A percentile compares a stretch with the other conserved stretches of the same genome.
These are phyloP conservation scores for Montipora foliosa DNA, from an alignment of 64 coral and sea anemone species.

Conservation along the genomic window DNA sequence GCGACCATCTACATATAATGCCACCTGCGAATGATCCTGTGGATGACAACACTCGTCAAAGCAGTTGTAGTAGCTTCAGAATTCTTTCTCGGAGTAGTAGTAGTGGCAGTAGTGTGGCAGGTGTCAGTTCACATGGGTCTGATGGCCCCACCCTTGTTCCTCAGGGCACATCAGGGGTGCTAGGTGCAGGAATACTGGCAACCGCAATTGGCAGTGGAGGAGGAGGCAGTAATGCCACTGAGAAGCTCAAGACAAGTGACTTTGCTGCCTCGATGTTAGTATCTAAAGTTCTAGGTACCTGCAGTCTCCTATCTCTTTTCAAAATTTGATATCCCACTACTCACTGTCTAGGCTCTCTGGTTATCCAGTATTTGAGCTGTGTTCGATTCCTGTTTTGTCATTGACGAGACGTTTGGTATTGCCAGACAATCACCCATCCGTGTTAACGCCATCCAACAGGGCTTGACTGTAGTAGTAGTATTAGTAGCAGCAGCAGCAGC, in stretches of 20 bases:
- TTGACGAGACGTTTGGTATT: too few relatives aligned
- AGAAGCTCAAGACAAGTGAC: constrained; percentile 56
- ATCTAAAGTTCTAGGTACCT: background rate
- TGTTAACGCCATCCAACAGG: too few relatives aligned
- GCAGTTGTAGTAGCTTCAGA: constrained; percentile 88
- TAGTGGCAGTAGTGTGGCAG: constrained; percentile 83
- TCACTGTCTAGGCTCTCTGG: too few relatives aligned
- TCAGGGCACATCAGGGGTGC: constrained; percentile 37
- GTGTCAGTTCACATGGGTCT: constrained; percentile 66
- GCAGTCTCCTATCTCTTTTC: too few relatives aligned
- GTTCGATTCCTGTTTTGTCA: too few relatives aligned
- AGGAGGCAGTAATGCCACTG: constrained; percentile 27
- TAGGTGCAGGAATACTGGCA: constrained; percentile 69
- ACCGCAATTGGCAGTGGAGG: constrained; percentile 26
- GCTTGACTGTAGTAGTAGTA: too few relatives aligned
- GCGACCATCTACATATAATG: background rate
- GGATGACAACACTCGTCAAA: constrained; percentile 73
- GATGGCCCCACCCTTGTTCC: constrained; percentile 34
- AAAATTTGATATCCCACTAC: too few relatives aligned
- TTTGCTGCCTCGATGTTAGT: constrained; percentile 6
- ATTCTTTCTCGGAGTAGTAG: constrained; percentile 83
- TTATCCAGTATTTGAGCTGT: too few relatives aligned
- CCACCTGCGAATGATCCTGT: background rate
- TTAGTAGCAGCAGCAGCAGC: too few relatives aligned
- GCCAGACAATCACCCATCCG: too few relatives aligned